These are phyloP conservation scores for Oceanodroma tethys DNA, from an alignment of 2,113 vertebrate genomes.

Conservation along the genomic window DNA sequence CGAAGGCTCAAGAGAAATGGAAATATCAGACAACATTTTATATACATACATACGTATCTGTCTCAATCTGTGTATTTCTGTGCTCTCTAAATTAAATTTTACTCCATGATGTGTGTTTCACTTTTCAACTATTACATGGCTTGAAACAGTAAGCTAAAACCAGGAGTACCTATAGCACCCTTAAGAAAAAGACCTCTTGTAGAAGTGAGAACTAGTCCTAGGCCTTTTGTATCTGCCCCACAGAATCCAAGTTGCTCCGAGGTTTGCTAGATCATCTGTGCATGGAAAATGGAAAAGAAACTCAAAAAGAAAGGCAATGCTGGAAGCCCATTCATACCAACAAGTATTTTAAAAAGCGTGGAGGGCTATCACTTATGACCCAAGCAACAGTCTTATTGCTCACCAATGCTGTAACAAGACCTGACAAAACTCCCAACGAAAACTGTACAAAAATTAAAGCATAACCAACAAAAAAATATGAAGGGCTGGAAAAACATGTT, in stretches of 20 bases:
- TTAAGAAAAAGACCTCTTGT: neutral
- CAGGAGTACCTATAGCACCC: rapidly evolving
- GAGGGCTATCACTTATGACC: neutral
- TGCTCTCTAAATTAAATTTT: neutral
- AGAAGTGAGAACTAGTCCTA: neutral
- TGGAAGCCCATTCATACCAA: neutral
- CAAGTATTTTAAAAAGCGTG: neutral
- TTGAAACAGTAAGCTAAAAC: neutral
- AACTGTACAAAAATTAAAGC: neutral
- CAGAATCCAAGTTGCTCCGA: neutral
- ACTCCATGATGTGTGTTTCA: neutral
- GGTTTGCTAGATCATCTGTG: neutral
- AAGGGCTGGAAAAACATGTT: neutral
- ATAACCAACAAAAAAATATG: neutral
- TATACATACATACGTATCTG: neutral
- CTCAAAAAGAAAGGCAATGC: neutral
- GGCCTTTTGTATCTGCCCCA: neutral
- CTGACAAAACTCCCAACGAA: neutral
- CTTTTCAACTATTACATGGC: neutral
- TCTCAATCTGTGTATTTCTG: neutral
- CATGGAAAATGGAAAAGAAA: neutral
- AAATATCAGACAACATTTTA: neutral
- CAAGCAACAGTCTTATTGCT: neutral
- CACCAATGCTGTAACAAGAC: neutral
- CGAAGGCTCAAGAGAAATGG: neutral